Conservation (phyloP, 2,888 invertebrate species). For the Tupiocoris notatus region DNA sequence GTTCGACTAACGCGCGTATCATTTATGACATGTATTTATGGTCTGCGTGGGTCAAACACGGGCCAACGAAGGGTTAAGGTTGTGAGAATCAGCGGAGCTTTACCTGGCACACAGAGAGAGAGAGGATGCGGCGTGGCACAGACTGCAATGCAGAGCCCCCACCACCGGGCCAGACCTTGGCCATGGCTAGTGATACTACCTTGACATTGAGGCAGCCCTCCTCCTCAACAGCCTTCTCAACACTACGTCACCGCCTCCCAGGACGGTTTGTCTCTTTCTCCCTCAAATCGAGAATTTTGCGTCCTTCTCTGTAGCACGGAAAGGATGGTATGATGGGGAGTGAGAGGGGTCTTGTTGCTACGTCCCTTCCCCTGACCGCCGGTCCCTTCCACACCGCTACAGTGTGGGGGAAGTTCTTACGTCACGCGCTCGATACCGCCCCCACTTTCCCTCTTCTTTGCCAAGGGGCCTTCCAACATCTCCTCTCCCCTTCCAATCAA, state of each 20-base stretch:
- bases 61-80: neutral
- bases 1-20: too few species aligned
- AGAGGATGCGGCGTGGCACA: conserved; percentile 26
- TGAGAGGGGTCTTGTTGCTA: conserved; percentile 33
- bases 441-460: conserved; percentile 25
- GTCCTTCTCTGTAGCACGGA: neutral
- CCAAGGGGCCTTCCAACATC: neutral
- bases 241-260: neutral
- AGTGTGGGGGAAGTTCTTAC: conserved; percentile 9
- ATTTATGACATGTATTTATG: too few species aligned
- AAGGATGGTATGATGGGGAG: neutral
- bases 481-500: neutral
- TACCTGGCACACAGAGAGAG: conserved; percentile 24
- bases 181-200: conserved; percentile 42
- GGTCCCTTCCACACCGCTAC: neutral
- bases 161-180: conserved; percentile 38
- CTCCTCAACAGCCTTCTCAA: neutral
- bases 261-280: neutral
- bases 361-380: conserved; percentile 15
- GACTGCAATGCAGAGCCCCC: conserved; percentile 42
- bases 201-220: conserved; percentile 36
- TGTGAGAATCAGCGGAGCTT: conserved; percentile 3
- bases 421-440: conserved; percentile 41
- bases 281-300: too few species aligned
- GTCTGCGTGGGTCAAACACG: too few species aligned